Conservation (phyloP, 2,797 vertebrate species). For the Enteromius viviparus region DNA sequence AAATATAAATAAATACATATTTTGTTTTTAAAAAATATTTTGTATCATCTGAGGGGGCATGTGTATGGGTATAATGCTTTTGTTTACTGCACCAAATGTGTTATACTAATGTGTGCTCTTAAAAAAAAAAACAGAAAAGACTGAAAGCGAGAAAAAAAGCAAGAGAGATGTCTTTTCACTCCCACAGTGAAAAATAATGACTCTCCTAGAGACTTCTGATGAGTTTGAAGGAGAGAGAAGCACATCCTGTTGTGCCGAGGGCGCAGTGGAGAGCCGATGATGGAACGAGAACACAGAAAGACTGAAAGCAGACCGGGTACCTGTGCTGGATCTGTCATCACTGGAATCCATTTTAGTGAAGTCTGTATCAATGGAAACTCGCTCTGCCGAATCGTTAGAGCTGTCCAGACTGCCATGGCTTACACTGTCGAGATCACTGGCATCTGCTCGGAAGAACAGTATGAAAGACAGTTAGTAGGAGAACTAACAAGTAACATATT, state of each 20-base stretch:
- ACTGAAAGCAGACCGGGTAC: conserved; percentile 62
- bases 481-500: conserved; percentile 19
- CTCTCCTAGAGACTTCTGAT: conserved; percentile 20
- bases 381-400: conserved; percentile 83
- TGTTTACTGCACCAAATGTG: conserved; percentile 22
- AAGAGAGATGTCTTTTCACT: conserved; percentile 21
- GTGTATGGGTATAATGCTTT: not conserved
- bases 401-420: conserved; percentile 89
- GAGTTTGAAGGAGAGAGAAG: conserved; percentile 32
- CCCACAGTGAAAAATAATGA: conserved; percentile 44
- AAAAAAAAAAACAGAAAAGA: not conserved
- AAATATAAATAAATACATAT: too few species aligned
- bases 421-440: conserved; percentile 87
- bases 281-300: conserved; percentile 48
- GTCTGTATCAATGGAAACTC: conserved; percentile 82
- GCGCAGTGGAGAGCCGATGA: conserved; percentile 24
- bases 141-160: conserved; percentile 32
- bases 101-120: conserved; percentile 36
- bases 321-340: conserved; percentile 87
- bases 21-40: too few species aligned
- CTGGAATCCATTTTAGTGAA: conserved; percentile 86
- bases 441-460: conserved; percentile 77
- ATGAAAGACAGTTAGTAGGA: conserved; percentile 50
- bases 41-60: conserved; percentile 20
- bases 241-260: conserved; percentile 19